A percentile compares a stretch with the other conserved stretches of the same genome.
These are phyloP conservation scores for Eupeodes luniger DNA, from an alignment of 2,888 invertebrate genomes.

Conservation along the genomic window DNA sequence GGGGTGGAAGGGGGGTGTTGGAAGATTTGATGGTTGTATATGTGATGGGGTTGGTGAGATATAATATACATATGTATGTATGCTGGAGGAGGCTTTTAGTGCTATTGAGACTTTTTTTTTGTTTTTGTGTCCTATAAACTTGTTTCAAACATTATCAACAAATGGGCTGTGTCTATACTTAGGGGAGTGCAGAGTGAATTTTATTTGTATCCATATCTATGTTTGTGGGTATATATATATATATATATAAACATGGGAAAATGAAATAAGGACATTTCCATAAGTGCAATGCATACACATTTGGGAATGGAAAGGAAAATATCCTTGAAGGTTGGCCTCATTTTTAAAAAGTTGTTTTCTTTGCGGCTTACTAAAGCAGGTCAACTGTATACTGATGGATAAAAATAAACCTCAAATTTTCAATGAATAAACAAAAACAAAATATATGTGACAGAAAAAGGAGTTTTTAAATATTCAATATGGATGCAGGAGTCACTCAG, in stretches of 20 bases:
- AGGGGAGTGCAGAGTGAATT: slow-evolving; percentile 46
- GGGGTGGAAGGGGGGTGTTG: neutral
- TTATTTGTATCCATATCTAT: slow-evolving; percentile 1
- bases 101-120: slow-evolving; percentile 7
- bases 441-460: neutral
- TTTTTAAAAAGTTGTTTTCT: neutral
- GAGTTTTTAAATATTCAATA: neutral
- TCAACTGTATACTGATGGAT: slow-evolving; percentile 2
- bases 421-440: neutral
- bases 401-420: neutral
- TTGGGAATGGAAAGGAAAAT: slow-evolving; percentile 8
- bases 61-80: neutral
- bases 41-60: slow-evolving; percentile 4
- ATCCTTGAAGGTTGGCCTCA: slow-evolving; percentile 24
- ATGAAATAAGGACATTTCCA: slow-evolving; percentile 46
- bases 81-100: slow-evolving; percentile 28
- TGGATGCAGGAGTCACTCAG: neutral
- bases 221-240: too few species aligned
- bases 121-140: neutral
- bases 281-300: slow-evolving; percentile 55
- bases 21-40: neutral
- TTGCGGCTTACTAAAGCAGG: slow-evolving; percentile 3
- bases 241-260: slow-evolving; percentile 9
- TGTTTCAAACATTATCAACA: slow-evolving; percentile 34
- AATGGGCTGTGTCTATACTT: slow-evolving; percentile 31